Base-by-base conservation (phyloP, 2,113 vertebrate genomes). In the Cryptotis parvus region DNA sequence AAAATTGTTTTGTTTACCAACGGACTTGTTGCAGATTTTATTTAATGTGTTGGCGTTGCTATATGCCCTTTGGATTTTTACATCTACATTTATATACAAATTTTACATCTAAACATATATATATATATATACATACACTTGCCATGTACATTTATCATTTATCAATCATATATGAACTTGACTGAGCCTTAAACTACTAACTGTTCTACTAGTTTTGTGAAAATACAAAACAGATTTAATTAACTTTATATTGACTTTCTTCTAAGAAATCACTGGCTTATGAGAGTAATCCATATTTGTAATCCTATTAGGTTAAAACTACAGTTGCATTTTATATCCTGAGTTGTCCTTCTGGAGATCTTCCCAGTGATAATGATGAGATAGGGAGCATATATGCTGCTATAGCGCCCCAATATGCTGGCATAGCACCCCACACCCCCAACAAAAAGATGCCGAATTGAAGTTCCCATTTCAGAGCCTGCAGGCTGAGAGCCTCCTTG, bases 301-400 rank as follows among this genome's bases (percentile, higher is more conserved):
- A 39, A 58, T 9, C 72, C 10, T 8, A 29, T 31, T 49, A 89
- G 14, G 16, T 55, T 33, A 0, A 18, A 73, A 77, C 49, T 52
- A 4, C 63, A 26, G 70, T 18, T 75, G 61, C 41, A 66, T 8
- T 7, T 41, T 10, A 49, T 49, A 49, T 65, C 1, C 43, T 1
- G 9, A 26, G 0, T 0, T 49, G 20, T 74, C 49, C 20, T 6
- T 3, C 55, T n/a, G 66, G 26, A 72, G 37, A 8, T n/a, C 6
- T n/a, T 16, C 0, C 0, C 3, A 73, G 8, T 7, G 68, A 37
- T 1, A 2, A 37, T 2, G 24, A 4, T 45, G 45, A 35, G 7
- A 6, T 9, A 22, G 12, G 4, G 4, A 33, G 8, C 3, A 1
- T 49, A 49, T n/a, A n/a, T n/a, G n/a, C n/a, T n/a, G n/a, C n/a